Evolutionary conservation across 1,140 invertebrate species (phyloP).

Genomic region (Calosoma granatense): DNA sequence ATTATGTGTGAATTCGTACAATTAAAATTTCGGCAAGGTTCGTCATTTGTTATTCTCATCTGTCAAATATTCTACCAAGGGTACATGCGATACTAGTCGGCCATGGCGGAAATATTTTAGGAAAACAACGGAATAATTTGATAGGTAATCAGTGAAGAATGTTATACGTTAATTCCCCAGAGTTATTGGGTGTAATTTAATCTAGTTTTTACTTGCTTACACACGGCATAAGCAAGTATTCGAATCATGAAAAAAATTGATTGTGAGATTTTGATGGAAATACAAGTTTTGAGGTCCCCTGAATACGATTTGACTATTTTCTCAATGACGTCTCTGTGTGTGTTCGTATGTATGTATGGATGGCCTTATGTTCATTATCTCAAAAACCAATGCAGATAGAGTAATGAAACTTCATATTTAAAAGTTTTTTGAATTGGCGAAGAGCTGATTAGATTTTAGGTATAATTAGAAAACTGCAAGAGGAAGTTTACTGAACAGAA

Average conservation of each 20-base stretch:
- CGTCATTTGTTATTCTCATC: not conserved
- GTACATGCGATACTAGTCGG: no score
- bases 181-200: not conserved
- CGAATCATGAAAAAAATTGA: not conserved
- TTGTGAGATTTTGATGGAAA: not conserved
- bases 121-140: no score
- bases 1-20: no score
- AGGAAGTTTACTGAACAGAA: no score
- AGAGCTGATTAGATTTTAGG: no score
- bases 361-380: no score
- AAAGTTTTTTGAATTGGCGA: no score
- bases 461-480: no score
- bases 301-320: not conserved
- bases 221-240: not conserved
- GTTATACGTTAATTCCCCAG: not conserved
- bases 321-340: not conserved
- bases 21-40: not conserved
- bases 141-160: not conserved
- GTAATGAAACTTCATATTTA: no score
- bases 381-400: no score
- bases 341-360: no score
- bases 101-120: no score
- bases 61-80: not conserved
- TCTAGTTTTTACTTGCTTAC: not conserved
- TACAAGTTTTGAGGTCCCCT: not conserved